Percentiles rank a stretch among this genome's conserved stretches.
Conservation (phyloP, 1,140 invertebrate genomes). For the Contarinia nasturtii region DNA sequence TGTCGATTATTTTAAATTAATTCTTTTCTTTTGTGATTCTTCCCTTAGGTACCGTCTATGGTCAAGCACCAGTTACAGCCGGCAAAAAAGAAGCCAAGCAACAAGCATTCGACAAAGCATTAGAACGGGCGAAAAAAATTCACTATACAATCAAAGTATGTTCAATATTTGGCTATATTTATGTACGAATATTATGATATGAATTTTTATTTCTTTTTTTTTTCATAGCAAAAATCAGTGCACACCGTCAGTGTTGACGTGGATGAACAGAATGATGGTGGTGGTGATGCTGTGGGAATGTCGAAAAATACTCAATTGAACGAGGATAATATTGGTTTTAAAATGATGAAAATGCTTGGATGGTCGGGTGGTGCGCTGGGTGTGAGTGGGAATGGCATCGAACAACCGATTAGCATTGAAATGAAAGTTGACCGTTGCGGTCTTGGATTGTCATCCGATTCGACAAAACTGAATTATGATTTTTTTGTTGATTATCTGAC, state of each 20-base stretch:
- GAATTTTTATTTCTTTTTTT: too few species aligned
- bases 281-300: too few species aligned
- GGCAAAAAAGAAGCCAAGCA: slow-evolving; percentile 25
- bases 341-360: not conserved
- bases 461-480: slow-evolving; percentile 24
- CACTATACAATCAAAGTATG: slow-evolving; percentile 34
- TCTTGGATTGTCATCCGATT: slow-evolving; percentile 20
- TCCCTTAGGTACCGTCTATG: too few species aligned
- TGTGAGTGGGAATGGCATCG: not conserved
- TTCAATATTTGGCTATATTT: too few species aligned
- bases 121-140: slow-evolving; percentile 23
- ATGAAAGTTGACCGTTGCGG: slow-evolving; percentile 17
- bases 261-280: too few species aligned
- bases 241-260: too few species aligned
- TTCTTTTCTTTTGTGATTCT: too few species aligned
- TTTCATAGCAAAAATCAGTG: too few species aligned
- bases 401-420: not conserved
- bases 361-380: not conserved
- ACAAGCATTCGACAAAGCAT: slow-evolving; percentile 22
- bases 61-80: slow-evolving; percentile 13
- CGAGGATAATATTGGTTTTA: not conserved
- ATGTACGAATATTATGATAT: too few species aligned
- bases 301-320: not conserved
- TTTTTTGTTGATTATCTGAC: slow-evolving; percentile 18
- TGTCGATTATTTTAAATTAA: too few species aligned